Percentiles rank a stretch among this genome's conserved stretches.
phyloP scores from a whole-genome alignment of 2,797 vertebrate species.

The Anguilla megastoma region DNA sequence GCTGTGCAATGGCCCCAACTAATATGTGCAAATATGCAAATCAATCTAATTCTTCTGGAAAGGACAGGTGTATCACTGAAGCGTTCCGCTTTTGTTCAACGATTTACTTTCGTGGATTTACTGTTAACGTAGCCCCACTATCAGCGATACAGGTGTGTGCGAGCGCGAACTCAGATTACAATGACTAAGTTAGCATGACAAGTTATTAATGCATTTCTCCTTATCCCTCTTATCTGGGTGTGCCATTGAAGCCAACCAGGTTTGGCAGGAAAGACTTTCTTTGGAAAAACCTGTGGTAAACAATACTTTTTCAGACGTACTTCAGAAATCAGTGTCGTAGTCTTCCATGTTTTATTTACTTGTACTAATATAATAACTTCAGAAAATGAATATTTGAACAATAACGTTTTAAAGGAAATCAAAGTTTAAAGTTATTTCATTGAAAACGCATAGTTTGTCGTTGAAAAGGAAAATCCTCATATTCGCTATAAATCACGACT shows the following conservation, averaged over 20 bases:
- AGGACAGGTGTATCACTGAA: background rate
- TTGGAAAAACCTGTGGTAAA: slow-evolving; percentile 5
- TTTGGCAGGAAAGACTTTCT: slow-evolving; percentile 11
- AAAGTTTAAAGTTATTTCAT: background rate
- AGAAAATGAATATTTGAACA: background rate
- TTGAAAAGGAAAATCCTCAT: background rate
- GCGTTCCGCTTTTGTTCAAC: background rate
- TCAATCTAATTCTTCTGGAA: background rate
- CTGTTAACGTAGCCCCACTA: background rate
- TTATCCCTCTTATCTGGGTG: slow-evolving; percentile 24
- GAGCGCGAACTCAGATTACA: background rate
- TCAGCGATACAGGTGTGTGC: slow-evolving; percentile 14
- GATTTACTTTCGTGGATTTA: background rate
- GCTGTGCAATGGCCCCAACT: background rate
- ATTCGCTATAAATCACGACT: background rate
- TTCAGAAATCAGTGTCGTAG: background rate
- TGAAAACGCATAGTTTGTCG: background rate
- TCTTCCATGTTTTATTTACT: background rate
- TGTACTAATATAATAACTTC: background rate
- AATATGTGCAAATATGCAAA: background rate
- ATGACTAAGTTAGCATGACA: slow-evolving; percentile 12
- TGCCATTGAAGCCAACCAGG: slow-evolving; percentile 24
- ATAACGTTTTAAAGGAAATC: background rate
- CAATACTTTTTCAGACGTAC: background rate
- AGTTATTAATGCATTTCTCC: slow-evolving; percentile 14